Conservation (phyloP, 2,888 invertebrate genomes). For the Eupithecia exiguata region DNA sequence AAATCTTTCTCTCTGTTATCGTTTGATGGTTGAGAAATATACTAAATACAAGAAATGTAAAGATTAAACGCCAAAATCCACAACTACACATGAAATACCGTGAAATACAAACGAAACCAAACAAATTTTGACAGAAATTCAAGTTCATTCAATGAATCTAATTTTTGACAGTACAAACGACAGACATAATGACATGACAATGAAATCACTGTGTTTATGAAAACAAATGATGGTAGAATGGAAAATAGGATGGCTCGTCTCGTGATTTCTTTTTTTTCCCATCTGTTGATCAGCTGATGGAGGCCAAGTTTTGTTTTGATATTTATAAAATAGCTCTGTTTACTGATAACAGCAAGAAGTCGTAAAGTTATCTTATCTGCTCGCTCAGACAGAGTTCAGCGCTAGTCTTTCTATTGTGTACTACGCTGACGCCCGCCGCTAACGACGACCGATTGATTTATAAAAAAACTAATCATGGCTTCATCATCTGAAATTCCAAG, state of each 20-base stretch:
- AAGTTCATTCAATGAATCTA: too few relatives aligned
- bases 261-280: too few relatives aligned
- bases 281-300: too few relatives aligned
- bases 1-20: background rate
- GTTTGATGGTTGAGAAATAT: background rate
- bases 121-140: background rate
- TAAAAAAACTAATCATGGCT: constrained; percentile 51
- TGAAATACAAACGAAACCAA: background rate
- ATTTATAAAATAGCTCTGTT: too few relatives aligned
- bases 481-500: constrained; percentile 60
- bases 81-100: too few relatives aligned
- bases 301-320: too few relatives aligned
- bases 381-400: background rate
- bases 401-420: background rate
- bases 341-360: background rate
- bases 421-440: background rate
- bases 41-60: background rate
- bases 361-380: constrained; percentile 1
- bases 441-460: background rate
- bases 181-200: background rate
- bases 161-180: background rate
- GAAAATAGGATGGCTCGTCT: too few relatives aligned
- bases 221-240: background rate
- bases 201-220: background rate
- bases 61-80: background rate